A percentile compares a stretch with the other conserved stretches of the same genome.
These are phyloP conservation scores for Ischnura elegans DNA, from an alignment of 2,888 invertebrate genomes.

Conservation along the genomic window DNA sequence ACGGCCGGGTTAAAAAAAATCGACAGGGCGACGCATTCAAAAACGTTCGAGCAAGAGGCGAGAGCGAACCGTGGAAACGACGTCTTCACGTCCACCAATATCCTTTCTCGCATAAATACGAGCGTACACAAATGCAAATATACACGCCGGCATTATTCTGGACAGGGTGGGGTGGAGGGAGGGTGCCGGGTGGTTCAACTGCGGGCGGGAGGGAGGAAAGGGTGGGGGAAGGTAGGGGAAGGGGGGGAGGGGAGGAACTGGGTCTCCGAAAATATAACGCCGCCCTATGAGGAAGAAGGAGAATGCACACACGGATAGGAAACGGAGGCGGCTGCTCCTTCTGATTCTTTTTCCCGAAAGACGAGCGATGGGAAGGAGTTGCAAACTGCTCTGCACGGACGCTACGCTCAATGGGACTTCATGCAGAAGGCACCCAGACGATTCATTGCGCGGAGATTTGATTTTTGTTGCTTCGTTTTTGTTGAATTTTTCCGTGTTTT, in stretches of 20 bases:
- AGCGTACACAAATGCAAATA: not conserved
- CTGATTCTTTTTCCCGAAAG: constrained; percentile 8
- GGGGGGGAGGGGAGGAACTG: not conserved
- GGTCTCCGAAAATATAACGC: not conserved
- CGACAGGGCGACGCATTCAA: no score
- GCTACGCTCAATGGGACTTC: no score
- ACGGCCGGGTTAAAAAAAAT: no score
- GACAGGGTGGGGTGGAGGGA: no score
- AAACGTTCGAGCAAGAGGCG: no score
- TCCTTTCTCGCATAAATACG: not conserved
- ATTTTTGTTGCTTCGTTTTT: no score
- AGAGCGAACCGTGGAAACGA: no score
- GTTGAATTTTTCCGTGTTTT: no score
- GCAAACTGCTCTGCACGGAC: no score
- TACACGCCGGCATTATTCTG: not conserved
- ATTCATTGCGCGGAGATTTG: no score
- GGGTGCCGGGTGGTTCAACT: not conserved
- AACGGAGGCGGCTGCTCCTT: not conserved
- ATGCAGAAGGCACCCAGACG: no score
- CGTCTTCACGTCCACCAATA: no score
- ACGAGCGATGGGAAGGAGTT: not conserved
- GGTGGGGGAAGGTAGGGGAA: not conserved
- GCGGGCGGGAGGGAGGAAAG: not conserved
- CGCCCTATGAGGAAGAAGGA: not conserved
- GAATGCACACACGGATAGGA: not conserved